A percentile compares a stretch with the other conserved stretches of the same genome.
These are phyloP conservation scores for Epistrophe grossulariae DNA, from an alignment of 2,888 invertebrate species.

Conservation along the genomic window DNA sequence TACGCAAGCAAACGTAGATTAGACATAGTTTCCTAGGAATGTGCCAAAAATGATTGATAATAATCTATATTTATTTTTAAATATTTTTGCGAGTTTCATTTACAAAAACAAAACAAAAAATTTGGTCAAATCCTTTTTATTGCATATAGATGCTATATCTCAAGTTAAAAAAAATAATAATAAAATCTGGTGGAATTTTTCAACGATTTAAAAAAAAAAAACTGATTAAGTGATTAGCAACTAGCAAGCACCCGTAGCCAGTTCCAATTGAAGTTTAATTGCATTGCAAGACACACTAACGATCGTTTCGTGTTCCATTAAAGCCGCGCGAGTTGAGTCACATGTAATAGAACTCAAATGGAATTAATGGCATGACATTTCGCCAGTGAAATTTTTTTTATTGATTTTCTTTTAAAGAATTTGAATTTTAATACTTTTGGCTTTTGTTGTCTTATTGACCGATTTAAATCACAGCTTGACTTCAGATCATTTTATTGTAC, in stretches of 20 bases:
- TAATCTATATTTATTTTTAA: too few species aligned
- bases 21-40: too few species aligned
- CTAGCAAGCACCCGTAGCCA: constrained; percentile 38
- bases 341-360: constrained; percentile 7
- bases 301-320: constrained; percentile 25
- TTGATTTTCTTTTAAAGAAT: constrained; percentile 38
- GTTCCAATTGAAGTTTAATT: constrained; percentile 55
- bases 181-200: constrained; percentile 12
- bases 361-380: constrained; percentile 33
- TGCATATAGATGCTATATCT: not conserved
- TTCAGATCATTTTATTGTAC: constrained; percentile 4
- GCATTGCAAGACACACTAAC: constrained; percentile 36
- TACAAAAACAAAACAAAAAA: not conserved
- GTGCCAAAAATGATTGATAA: too few species aligned
- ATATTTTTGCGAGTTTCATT: not conserved
- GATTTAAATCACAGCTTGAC: constrained; percentile 8
- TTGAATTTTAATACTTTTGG: constrained; percentile 1
- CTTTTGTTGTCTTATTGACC: not conserved
- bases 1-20: too few species aligned
- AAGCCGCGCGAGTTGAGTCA: constrained; percentile 15
- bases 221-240: constrained; percentile 70
- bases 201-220: constrained; percentile 45
- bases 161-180: too few species aligned
- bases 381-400: constrained; percentile 21
- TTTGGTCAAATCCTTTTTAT: constrained; percentile 1